These are phyloP conservation scores for Anthopleura sola DNA, from an alignment of 64 coral and sea anemone genomes.

Conservation along the genomic window DNA sequence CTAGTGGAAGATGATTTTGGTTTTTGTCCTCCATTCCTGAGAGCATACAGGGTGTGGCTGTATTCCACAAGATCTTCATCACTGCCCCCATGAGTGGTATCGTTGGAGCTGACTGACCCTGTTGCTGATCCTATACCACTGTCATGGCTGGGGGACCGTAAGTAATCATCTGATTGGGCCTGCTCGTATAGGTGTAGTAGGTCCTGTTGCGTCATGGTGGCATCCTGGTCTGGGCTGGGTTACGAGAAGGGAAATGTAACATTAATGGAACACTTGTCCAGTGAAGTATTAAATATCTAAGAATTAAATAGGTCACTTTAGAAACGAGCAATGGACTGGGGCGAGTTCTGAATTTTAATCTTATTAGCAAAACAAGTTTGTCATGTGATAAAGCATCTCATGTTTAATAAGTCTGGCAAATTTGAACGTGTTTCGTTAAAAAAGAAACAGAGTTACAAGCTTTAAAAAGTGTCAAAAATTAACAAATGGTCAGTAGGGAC, in stretches of 20 bases:
- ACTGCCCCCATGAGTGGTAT: conserved; percentile 87
- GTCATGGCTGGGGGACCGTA: conserved; percentile 52
- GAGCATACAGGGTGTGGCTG: conserved; percentile 15
- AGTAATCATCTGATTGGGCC: conserved; percentile 33
- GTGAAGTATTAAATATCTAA: no score
- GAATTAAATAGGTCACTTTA: no score
- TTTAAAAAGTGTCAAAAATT: no score
- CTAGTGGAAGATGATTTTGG: neutral
- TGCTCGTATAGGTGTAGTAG: conserved; percentile 73
- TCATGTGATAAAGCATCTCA: no score
- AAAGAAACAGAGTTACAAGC: no score
- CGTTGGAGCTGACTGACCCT: conserved; percentile 90
- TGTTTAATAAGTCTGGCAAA: no score
- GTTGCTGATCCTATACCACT: conserved; percentile 92
- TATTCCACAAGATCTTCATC: conserved; percentile 84
- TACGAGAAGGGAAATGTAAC: neutral
- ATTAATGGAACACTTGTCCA: no score
- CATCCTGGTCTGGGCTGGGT: conserved; percentile 23
- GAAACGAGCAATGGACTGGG: neutral
- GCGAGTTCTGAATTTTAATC: no score
- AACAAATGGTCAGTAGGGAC: no score
- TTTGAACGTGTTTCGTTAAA: no score
- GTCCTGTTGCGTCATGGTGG: conserved; percentile 38
- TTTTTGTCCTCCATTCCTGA: conserved; percentile 7
- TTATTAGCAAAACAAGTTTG: no score